Evolutionary conservation across 1,140 invertebrate genomes (phyloP).

Genomic region (Sipha flava): DNA sequence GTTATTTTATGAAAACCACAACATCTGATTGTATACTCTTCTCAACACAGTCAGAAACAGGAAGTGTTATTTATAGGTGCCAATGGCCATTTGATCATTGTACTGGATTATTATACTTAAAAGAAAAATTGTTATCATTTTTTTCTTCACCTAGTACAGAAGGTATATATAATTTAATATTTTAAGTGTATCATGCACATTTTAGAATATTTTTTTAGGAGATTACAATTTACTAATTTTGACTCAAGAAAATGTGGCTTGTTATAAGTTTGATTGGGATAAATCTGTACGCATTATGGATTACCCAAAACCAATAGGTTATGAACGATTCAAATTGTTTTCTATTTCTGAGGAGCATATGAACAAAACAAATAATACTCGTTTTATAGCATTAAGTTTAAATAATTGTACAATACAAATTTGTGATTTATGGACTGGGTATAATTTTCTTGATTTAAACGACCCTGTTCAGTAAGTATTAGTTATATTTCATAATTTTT

Average conservation of each 20-base stretch:
- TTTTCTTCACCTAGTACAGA: neutral
- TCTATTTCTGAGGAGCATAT: neutral
- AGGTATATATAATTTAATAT: neutral
- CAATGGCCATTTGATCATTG: neutral
- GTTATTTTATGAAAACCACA: neutral
- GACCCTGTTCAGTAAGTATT: constrained; percentile 1
- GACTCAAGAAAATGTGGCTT: neutral
- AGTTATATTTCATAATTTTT: neutral
- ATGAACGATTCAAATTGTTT: neutral
- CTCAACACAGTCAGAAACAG: neutral
- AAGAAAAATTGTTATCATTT: constrained; percentile 8
- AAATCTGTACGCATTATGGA: neutral
- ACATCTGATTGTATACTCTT: neutral
- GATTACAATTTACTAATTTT: neutral
- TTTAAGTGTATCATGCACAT: neutral
- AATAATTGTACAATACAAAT: constrained; percentile 7
- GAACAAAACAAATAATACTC: neutral
- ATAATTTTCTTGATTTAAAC: neutral
- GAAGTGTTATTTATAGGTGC: neutral
- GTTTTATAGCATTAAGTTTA: neutral
- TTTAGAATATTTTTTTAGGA: neutral
- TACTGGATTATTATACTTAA: neutral
- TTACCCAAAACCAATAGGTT: neutral
- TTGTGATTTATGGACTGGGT: neutral
- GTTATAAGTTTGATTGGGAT: neutral